Evolutionary conservation across 2,888 invertebrate species (phyloP), one percentile per base, ranked within the genome.

Genomic region (Augochlorella aurata): DNA sequence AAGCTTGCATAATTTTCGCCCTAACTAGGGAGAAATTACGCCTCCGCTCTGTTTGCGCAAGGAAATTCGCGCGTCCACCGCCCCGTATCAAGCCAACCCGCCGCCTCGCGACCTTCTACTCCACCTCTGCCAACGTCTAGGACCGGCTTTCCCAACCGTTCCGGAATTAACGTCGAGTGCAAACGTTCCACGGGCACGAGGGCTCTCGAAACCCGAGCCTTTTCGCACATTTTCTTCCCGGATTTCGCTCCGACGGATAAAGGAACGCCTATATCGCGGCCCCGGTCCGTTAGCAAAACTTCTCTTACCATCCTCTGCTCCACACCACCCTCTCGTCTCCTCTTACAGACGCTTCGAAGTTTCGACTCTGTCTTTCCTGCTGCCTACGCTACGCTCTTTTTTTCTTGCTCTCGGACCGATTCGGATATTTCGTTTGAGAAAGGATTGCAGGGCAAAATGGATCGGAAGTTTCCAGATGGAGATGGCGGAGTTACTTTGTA

Each of bases 1-100:
- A 91, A 91, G 90, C 90, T 90, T 88, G 90, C 89, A 90, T 91
- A 92, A 92, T 92, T 92, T 92, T 91, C 89, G 74, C 87, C 85
- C 90, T 87, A 90, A 92, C 90, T 89, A 89, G 85, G 80, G 82
- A 83, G 87, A 91, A 92, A 91, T 91, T 91, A 90, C 88, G 87
- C 84, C 89, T 86, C 83, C 70, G 79, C 73, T 88, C 77, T 83
- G 88, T 87, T 90, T 89, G 89, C 84, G 81, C 88, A 86, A 87
- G 88, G 88, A 90, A 90, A 90, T 91, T 90, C 77, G 50, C 74
- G 75, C 76, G 74, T 83, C 77, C 77, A 69, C 77, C 68, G 49
- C 24, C 45, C 74, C 71, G 66, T 80, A 72, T 79, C 79, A 52
- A 65, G n/a, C 61, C 12, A 45, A 44, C 5, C 67, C 24, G 21